A percentile compares a stretch with the other conserved stretches of the same genome.
These are phyloP conservation scores for Bicyclus anynana DNA, from an alignment of 1,140 invertebrate genomes.

Conservation along the genomic window DNA sequence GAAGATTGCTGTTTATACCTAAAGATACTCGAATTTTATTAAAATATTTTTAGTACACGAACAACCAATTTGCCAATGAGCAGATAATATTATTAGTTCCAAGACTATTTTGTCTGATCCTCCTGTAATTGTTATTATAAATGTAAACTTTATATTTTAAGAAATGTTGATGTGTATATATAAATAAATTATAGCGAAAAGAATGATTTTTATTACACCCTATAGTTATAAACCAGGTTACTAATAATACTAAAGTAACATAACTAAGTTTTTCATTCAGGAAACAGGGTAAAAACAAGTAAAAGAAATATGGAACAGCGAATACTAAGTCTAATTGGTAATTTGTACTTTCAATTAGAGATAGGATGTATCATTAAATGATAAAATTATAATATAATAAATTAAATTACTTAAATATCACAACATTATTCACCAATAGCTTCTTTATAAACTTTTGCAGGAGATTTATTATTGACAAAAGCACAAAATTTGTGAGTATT, in stretches of 20 bases:
- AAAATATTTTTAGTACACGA: no score
- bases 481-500: no score
- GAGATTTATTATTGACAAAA: neutral
- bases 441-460: neutral
- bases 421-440: conserved; percentile 6
- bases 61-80: no score
- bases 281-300: no score
- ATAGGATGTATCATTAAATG: conserved; percentile 1
- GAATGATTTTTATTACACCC: conserved; percentile 10
- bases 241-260: neutral
- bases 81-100: no score
- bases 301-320: no score
- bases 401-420: conserved; percentile 21
- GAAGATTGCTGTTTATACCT: no score
- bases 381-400: conserved; percentile 7
- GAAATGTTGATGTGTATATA: conserved; percentile 38
- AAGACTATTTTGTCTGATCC: no score
- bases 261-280: no score
- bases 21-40: no score
- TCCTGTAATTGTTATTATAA: conserved; percentile 15
- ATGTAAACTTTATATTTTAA: conserved; percentile 23
- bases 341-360: conserved; percentile 10
- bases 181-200: conserved; percentile 27
- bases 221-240: conserved; percentile 10
- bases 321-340: neutral